These are phyloP conservation scores for Sylvia atricapilla DNA, from an alignment of 2,113 vertebrate genomes.

Conservation along the genomic window DNA sequence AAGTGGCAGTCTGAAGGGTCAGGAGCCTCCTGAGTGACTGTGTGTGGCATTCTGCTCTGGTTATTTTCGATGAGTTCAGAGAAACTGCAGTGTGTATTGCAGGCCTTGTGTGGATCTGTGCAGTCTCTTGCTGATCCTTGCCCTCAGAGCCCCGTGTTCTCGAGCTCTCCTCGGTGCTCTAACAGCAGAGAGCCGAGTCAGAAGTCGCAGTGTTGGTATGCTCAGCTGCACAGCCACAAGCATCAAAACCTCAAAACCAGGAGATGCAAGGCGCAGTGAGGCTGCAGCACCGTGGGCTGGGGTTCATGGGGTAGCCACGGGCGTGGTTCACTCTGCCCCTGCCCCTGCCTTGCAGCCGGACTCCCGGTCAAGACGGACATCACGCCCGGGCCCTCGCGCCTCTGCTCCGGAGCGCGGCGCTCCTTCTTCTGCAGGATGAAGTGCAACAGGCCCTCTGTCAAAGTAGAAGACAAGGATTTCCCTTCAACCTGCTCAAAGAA, in stretches of 20 bases:
- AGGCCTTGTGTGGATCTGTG: not conserved
- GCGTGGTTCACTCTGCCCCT: not conserved
- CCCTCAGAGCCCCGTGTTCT: not conserved
- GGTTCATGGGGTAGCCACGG: not conserved
- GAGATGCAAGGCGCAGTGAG: not conserved
- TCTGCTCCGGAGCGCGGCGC: slow-evolving; percentile 93
- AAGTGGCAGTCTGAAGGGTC: not conserved
- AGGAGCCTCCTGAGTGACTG: not conserved
- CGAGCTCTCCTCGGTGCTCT: not conserved
- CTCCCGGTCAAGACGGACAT: slow-evolving; percentile 98
- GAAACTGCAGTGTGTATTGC: not conserved
- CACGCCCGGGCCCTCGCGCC: slow-evolving; percentile 89
- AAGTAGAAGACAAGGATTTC: slow-evolving; percentile 97
- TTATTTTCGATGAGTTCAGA: not conserved
- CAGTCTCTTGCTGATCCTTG: not conserved
- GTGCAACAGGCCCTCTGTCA: slow-evolving; percentile 95
- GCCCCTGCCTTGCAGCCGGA: slow-evolving; percentile 77
- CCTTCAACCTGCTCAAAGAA: slow-evolving; percentile 97
- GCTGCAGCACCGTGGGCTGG: not conserved
- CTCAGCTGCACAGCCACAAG: not conserved
- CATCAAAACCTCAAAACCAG: not conserved
- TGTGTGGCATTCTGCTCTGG: not conserved
- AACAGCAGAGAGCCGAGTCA: not conserved
- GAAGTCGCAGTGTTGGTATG: not conserved
- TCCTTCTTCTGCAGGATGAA: slow-evolving; percentile 99